Evolutionary conservation across 2,113 vertebrate genomes (phyloP), one percentile per base, ranked within the genome.

Genomic region (Seriola aureovittata): DNA sequence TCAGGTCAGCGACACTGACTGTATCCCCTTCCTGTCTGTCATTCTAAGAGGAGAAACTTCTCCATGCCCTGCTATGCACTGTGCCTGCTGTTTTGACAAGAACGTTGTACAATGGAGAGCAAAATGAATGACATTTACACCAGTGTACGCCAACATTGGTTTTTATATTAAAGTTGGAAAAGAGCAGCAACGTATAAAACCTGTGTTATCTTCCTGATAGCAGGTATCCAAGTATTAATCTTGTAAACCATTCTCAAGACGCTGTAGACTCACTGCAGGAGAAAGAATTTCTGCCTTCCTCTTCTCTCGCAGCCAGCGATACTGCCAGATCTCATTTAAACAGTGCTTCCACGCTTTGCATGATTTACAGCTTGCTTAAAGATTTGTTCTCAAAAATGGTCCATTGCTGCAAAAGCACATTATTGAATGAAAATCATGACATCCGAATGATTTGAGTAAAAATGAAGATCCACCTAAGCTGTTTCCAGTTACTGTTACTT

Each of bases 121-220:
- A 80, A 73, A 29, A 78, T 72, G 12, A 62, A 44, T 64, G 32
- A 57, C 46, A 82, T 80, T 67, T 65, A 59, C 50, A 54, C 13
- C 29, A 16, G 23, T 44, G 8, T 73, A n/a, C 48, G 10, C 16
- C 17, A 17, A 29, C 34, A 38, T 57, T 14, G 11, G 13, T 19
- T 63, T 74, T 52, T 14, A 36, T 63, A 65, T 66, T 63, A 52
- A 65, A 77, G 46, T 19, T 50, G 12, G 10, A 23, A 50, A 34
- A 63, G 16, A 67, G 17, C 13, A 17, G 67, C 34, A 71, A 36
- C 34, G 23, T 74, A 10, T 59, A 75, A 58, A 71, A 40, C 8
- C 42, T 46, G 25, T 38, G 8, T 34, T 65, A 42, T 71, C 58
- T 74, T 57, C 46, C 48, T 42, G 13, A 44, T 55, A 50, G 73